Percentiles rank a stretch among this genome's conserved stretches.
Conservation (phyloP, 2,797 vertebrate species). For the Eospalax fontanierii region DNA sequence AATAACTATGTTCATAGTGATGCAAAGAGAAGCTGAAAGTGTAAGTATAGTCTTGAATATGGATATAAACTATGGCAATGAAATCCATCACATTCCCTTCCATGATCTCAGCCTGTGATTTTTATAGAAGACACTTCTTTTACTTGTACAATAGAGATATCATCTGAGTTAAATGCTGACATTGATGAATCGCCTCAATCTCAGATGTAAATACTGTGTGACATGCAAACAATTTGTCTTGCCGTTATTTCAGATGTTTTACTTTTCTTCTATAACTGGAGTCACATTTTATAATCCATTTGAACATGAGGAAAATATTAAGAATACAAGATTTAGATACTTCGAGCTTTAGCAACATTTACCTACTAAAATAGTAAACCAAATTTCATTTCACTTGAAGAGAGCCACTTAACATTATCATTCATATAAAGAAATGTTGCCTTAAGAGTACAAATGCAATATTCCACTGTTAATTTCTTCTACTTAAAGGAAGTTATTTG, state of each 20-base stretch:
- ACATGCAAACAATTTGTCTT: slow-evolving; percentile 63
- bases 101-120: background rate
- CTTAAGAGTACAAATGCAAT: background rate
- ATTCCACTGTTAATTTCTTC: slow-evolving; percentile 24
- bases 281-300: slow-evolving; percentile 61
- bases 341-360: slow-evolving; percentile 25
- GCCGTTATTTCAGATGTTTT: slow-evolving; percentile 69
- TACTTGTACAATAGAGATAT: slow-evolving; percentile 26
- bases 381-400: slow-evolving; percentile 17
- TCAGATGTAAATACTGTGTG: background rate
- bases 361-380: background rate
- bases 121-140: background rate
- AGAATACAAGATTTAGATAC: slow-evolving; percentile 6
- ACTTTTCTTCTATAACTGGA: slow-evolving; percentile 60
- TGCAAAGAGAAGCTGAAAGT: background rate
- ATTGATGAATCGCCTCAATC: slow-evolving; percentile 31
- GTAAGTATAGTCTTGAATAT: background rate
- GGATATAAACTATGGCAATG: background rate
- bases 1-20: background rate
- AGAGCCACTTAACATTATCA: background rate
- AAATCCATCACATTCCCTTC: background rate
- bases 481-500: slow-evolving; percentile 48
- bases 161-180: slow-evolving; percentile 8
- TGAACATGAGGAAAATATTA: slow-evolving; percentile 54
- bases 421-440: slow-evolving; percentile 7